phyloP scores from a whole-genome alignment of 2,888 invertebrate genomes.

The Tanypteryx hageni region DNA sequence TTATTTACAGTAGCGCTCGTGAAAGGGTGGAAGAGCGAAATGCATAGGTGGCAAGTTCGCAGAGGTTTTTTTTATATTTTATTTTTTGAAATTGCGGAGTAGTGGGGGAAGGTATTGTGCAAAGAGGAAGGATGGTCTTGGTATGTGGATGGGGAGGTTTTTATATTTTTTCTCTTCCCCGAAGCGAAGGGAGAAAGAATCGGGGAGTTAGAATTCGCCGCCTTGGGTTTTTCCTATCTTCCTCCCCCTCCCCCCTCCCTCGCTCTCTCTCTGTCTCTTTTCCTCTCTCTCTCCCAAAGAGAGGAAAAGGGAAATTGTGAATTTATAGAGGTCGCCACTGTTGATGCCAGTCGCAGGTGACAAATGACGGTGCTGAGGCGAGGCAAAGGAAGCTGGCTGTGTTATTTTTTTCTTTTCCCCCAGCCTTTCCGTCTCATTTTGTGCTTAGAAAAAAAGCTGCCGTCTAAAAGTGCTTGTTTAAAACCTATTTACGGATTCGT shows the following conservation, averaged over 20 bases:
- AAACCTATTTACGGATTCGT: too few relatives aligned
- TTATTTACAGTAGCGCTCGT: too few relatives aligned
- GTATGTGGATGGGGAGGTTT: neutral
- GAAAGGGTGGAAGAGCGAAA: too few relatives aligned
- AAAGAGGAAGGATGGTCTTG: neutral
- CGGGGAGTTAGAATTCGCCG: neutral
- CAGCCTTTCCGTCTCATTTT: constrained; percentile 34
- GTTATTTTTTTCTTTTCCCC: constrained; percentile 28
- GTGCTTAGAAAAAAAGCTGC: neutral
- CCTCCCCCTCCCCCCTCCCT: too few relatives aligned
- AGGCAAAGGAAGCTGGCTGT: neutral
- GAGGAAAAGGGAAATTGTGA: constrained; percentile 44
- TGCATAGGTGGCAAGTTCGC: too few relatives aligned
- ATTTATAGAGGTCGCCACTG: constrained; percentile 24
- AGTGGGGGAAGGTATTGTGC: neutral
- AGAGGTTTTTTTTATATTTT: too few relatives aligned
- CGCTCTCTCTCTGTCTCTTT: too few relatives aligned
- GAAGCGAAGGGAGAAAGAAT: neutral
- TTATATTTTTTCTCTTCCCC: too few relatives aligned
- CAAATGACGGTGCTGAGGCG: constrained; percentile 45
- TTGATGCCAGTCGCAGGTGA: constrained; percentile 40
- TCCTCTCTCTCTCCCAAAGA: neutral
- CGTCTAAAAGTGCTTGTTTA: neutral
- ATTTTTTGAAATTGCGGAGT: too few relatives aligned
- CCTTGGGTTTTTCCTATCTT: constrained; percentile 19